phyloP scores from a whole-genome alignment of 2,888 invertebrate species.

The Philereme transversata region DNA sequence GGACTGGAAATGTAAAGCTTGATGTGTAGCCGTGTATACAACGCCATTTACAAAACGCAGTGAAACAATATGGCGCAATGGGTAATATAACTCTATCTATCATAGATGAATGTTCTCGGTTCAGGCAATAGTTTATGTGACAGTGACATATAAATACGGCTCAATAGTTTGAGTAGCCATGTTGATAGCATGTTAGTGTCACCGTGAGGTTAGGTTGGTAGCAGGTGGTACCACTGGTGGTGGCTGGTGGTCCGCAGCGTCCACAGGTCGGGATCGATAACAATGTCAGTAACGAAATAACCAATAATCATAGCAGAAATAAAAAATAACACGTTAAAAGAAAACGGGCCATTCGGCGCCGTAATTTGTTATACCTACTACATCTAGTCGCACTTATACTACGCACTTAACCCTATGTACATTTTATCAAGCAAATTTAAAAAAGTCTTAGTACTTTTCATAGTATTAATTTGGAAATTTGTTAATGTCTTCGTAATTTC shows the following conservation, averaged over 20 bases:
- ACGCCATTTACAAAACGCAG: too few species aligned
- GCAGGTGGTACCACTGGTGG: not conserved
- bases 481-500: slow-evolving; percentile 81
- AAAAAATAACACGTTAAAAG: slow-evolving; percentile 58
- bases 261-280: slow-evolving; percentile 38
- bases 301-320: slow-evolving; percentile 50
- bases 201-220: slow-evolving; percentile 5
- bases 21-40: too few species aligned
- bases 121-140: too few species aligned
- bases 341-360: slow-evolving; percentile 53
- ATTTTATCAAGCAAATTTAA: slow-evolving; percentile 78
- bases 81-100: too few species aligned
- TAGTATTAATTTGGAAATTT: slow-evolving; percentile 82
- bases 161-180: too few species aligned
- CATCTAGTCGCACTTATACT: slow-evolving; percentile 78
- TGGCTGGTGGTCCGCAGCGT: slow-evolving; percentile 15
- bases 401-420: slow-evolving; percentile 78
- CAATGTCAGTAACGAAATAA: slow-evolving; percentile 61
- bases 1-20: too few species aligned
- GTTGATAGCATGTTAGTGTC: too few species aligned
- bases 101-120: too few species aligned
- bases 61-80: too few species aligned
- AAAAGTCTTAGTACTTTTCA: slow-evolving; percentile 82
- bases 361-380: slow-evolving; percentile 83
- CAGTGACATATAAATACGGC: too few species aligned